Percentiles rank a stretch among this genome's conserved stretches.
Conservation (phyloP, 1,140 invertebrate species). For the Aporrectodea caliginosa region DNA sequence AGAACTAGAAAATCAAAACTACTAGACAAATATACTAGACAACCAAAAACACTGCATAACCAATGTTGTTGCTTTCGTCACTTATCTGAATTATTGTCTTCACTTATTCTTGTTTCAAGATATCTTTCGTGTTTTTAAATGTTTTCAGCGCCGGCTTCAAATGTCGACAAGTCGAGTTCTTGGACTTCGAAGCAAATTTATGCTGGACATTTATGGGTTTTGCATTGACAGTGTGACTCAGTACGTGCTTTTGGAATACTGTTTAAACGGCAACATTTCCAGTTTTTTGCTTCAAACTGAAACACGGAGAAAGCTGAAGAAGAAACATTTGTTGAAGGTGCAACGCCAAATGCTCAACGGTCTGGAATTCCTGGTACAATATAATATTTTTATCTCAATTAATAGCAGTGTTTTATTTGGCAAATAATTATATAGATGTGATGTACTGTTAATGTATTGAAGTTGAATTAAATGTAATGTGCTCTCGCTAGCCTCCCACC, state of each 20-base stretch:
- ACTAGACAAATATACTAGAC: too few species aligned
- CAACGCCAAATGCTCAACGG: not conserved
- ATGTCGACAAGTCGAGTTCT: not conserved
- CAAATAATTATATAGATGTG: too few species aligned
- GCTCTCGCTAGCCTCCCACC: too few species aligned
- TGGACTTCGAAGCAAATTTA: not conserved
- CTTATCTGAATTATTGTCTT: too few species aligned
- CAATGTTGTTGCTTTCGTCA: too few species aligned
- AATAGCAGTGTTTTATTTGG: too few species aligned
- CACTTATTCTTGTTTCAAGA: too few species aligned
- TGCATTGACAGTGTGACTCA: not conserved
- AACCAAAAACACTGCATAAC: too few species aligned
- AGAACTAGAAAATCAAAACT: too few species aligned
- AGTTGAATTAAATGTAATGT: too few species aligned
- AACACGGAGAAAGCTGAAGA: not conserved
- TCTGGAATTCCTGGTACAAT: not conserved
- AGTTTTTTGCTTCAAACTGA: not conserved
- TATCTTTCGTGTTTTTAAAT: not conserved
- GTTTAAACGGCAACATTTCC: not conserved
- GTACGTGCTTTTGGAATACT: not conserved
- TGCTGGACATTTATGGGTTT: not conserved
- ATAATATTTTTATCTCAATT: too few species aligned
- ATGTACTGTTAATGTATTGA: too few species aligned
- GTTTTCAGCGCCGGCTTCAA: not conserved
- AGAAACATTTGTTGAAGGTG: not conserved